phyloP scores from a whole-genome alignment of 2,888 invertebrate species.

The Aphidius colemani region DNA sequence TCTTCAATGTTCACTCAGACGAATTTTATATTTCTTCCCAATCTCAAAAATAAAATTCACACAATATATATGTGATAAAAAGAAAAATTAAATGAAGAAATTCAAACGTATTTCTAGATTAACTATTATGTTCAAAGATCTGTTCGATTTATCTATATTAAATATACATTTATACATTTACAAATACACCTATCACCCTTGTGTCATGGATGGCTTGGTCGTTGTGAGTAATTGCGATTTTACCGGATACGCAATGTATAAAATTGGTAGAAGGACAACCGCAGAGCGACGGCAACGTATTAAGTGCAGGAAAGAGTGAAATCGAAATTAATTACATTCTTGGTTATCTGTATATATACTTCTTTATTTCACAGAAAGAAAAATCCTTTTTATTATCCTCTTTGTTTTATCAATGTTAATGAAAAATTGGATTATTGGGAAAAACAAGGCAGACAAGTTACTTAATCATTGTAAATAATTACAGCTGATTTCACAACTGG shows the following conservation, averaged over 20 bases:
- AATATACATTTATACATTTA: conserved; percentile 8
- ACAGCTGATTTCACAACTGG: too few relatives aligned
- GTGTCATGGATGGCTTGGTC: conserved; percentile 32
- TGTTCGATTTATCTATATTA: not conserved
- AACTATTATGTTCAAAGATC: too few relatives aligned
- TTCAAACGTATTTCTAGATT: too few relatives aligned
- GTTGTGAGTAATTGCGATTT: conserved; percentile 50
- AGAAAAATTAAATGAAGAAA: too few relatives aligned
- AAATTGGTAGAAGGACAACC: conserved; percentile 40
- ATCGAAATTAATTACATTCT: conserved; percentile 55
- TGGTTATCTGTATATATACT: conserved; percentile 18
- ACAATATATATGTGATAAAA: too few relatives aligned
- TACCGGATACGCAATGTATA: conserved; percentile 41
- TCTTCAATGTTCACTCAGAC: conserved; percentile 16
- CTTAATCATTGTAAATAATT: too few relatives aligned
- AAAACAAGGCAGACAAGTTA: too few relatives aligned
- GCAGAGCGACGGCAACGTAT: conserved; percentile 43
- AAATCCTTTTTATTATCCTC: too few relatives aligned
- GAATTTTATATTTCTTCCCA: not conserved
- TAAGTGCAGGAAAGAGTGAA: conserved; percentile 54
- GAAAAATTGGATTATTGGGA: too few relatives aligned
- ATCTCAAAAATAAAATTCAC: too few relatives aligned
- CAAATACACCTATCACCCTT: conserved; percentile 15
- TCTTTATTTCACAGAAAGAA: not conserved
- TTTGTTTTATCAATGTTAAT: too few relatives aligned